Evolutionary conservation across 2,888 invertebrate genomes (phyloP).

Genomic region (Cataglyphis cursor): DNA sequence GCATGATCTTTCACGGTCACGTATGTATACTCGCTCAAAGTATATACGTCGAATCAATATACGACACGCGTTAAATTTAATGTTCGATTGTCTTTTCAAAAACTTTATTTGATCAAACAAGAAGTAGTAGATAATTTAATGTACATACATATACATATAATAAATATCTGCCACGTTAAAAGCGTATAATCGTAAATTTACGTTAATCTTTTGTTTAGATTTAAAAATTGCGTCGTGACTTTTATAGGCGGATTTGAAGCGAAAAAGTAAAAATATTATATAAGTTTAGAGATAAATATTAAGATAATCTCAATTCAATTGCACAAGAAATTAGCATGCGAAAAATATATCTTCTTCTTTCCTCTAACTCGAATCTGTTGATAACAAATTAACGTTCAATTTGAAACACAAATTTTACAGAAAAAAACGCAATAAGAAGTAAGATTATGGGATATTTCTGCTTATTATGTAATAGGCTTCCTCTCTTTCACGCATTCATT

Average conservation of each 20-base stretch:
- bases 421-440: too few species aligned
- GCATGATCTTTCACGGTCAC: neutral
- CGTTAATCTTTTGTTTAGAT: neutral
- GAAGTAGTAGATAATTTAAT: neutral
- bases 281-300: neutral
- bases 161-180: slow-evolving; percentile 1
- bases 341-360: neutral
- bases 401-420: too few species aligned
- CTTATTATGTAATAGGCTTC: too few species aligned
- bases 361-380: too few species aligned
- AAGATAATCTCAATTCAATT: neutral
- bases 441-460: too few species aligned
- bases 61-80: slow-evolving; percentile 6
- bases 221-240: neutral
- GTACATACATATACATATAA: slow-evolving; percentile 16
- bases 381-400: too few species aligned
- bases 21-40: slow-evolving; percentile 9
- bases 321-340: neutral
- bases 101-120: slow-evolving; percentile 28
- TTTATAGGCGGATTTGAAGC: too few species aligned
- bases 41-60: neutral
- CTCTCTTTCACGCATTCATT: neutral
- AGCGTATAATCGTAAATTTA: neutral
- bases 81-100: slow-evolving; percentile 28
- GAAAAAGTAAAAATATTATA: too few species aligned